Base-by-base conservation (phyloP, 2,888 invertebrate species). In the Lasioglossum morio region DNA sequence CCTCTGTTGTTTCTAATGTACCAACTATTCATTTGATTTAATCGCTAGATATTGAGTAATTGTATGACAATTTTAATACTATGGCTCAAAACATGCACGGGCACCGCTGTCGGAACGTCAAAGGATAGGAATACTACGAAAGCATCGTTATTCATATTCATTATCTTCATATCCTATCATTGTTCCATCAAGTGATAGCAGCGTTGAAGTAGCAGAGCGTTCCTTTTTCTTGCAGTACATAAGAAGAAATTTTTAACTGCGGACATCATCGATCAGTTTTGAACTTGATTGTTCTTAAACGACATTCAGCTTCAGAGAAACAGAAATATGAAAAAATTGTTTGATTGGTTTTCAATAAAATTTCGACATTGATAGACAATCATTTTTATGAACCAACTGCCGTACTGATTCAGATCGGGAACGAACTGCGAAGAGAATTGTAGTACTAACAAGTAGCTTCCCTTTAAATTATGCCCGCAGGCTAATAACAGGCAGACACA, bases 401-500 rank as follows among this genome's bases (percentile, higher is more conserved):
- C 30, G 63, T 30, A 19, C 30, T 30, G 30, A 16, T 63, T 63
- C 30, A 30, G 16, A 63, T 82, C 77, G 84, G 82, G 82, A 77
- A 77, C 82, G 85, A 87, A 79, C 75, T 81, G 77, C 74, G 79
- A 87, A 83, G 86, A 46, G 86, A 84, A 85, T 88, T 89, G 88
- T 85, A 90, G 93, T 91, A 92, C 93, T 94, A 94, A 94, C 93
- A 93, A 94, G 92, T 93, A 92, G 90, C 90, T 90, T 90, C 91
- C 92, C 92, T 93, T 92, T 93, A 93, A 94, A 94, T 94, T 94
- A 94, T 94, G 92, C 93, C 92, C 91, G 91, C 87, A 87, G 92
- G 92, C 92, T 94, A 94, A 94, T 95, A 94, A 94, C 92, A 90
- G 92, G 91, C 90, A 92, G 93, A 92, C 92, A 92, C 92, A 93